Conservation (phyloP, 2,797 vertebrate genomes). For the Ciconia nigra region DNA sequence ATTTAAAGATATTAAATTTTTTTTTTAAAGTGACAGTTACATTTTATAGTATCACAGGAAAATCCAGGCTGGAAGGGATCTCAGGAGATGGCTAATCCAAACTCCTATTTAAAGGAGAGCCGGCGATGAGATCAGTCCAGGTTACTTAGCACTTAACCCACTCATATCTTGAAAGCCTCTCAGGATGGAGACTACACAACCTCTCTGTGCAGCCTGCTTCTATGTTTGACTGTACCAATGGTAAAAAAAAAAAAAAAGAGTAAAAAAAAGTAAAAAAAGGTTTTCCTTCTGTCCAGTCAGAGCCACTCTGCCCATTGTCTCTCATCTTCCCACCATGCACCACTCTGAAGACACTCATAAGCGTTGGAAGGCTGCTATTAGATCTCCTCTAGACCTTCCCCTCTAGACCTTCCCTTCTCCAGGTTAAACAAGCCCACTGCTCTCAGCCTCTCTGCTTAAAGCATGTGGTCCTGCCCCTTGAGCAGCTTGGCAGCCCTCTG, state of each 20-base stretch:
- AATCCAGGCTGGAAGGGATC: not conserved
- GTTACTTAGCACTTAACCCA: not conserved
- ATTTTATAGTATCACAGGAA: not conserved
- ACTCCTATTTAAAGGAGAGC: not conserved
- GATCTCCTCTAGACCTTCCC: not conserved
- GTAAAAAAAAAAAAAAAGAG: not conserved
- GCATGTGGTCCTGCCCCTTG: not conserved
- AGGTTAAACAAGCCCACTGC: not conserved
- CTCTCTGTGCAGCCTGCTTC: not conserved
- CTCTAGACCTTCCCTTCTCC: not conserved
- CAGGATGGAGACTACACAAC: not conserved
- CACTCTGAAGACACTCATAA: not conserved
- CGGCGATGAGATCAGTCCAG: not conserved
- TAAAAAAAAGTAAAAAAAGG: not conserved
- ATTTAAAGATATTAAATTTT: not conserved
- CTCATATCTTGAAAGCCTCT: not conserved
- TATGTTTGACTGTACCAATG: not conserved
- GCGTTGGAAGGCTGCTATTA: accelerated
- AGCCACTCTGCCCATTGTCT: not conserved
- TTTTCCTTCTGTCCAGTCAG: not conserved
- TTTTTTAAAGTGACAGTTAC: not conserved
- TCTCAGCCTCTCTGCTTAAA: not conserved
- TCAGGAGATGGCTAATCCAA: not conserved
- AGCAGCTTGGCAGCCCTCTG: not conserved
- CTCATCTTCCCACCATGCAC: not conserved